Evolutionary conservation across 2,888 invertebrate species (phyloP).

Genomic region (Hymenopus coronatus): DNA sequence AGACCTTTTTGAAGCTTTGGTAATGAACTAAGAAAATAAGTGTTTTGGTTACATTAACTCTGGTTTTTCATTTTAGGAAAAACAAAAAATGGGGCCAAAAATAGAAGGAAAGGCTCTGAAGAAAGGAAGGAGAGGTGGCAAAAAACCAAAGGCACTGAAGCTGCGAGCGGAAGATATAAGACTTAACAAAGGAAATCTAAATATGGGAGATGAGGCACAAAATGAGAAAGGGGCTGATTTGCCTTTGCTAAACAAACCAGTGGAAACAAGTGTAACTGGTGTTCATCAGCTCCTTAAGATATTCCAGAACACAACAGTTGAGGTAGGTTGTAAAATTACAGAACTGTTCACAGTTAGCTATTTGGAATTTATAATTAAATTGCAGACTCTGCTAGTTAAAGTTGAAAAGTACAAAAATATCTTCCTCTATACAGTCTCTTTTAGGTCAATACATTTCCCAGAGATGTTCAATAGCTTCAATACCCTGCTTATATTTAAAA

Average conservation of each 20-base stretch:
- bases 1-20: too few relatives aligned
- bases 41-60: too few relatives aligned
- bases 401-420: too few relatives aligned
- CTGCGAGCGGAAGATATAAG: background rate
- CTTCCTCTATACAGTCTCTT: too few relatives aligned
- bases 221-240: constrained; percentile 42
- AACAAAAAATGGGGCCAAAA: background rate
- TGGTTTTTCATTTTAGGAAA: background rate
- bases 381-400: too few relatives aligned
- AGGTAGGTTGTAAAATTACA: constrained; percentile 50
- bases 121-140: background rate
- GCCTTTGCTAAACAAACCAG: constrained; percentile 57
- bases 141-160: background rate
- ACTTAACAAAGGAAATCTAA: background rate
- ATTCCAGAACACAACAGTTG: constrained; percentile 71
- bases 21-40: too few relatives aligned
- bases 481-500: too few relatives aligned
- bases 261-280: constrained; percentile 65
- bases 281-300: constrained; percentile 69
- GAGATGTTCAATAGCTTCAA: too few relatives aligned
- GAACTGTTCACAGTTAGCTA: too few relatives aligned
- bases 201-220: background rate
- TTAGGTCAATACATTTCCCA: too few relatives aligned
- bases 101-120: background rate
- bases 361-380: too few relatives aligned